phyloP scores from a whole-genome alignment of 2,113 vertebrate genomes.

The Halcyon malimbica region DNA sequence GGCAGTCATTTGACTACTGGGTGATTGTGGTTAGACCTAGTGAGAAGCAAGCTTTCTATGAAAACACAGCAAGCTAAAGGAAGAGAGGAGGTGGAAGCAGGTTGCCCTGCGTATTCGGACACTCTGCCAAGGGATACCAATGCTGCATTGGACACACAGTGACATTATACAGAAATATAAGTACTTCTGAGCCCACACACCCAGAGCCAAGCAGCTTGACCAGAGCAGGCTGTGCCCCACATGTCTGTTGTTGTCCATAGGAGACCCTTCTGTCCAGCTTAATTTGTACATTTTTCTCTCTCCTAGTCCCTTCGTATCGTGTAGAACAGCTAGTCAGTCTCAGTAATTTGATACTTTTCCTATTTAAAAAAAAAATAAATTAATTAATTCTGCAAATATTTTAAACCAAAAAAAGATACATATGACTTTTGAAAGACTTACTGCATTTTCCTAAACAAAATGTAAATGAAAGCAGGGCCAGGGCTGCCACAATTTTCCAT shows the following conservation, averaged over 20 bases:
- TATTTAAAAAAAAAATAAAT: background rate
- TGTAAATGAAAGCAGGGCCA: background rate
- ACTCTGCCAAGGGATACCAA: fast-evolving
- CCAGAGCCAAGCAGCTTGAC: background rate
- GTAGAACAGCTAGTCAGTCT: background rate
- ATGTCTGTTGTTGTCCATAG: background rate
- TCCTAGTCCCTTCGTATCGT: background rate
- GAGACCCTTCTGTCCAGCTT: background rate
- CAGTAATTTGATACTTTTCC: background rate
- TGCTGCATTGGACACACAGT: fast-evolving
- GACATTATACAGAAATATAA: fast-evolving
- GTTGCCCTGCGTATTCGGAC: background rate
- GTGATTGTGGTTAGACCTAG: fast-evolving
- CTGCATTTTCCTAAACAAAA: background rate
- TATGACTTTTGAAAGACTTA: background rate
- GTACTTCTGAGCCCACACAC: background rate
- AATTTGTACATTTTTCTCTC: background rate
- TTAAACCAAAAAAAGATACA: background rate
- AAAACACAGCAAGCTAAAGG: background rate
- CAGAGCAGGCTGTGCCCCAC: fast-evolving
- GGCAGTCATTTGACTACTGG: fast-evolving
- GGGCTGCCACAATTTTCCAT: background rate
- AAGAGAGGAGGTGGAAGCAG: background rate
- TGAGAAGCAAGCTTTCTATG: background rate
- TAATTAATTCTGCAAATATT: background rate